Evolutionary conservation across 1,140 invertebrate species (phyloP).

Genomic region (Mamestra configurata): DNA sequence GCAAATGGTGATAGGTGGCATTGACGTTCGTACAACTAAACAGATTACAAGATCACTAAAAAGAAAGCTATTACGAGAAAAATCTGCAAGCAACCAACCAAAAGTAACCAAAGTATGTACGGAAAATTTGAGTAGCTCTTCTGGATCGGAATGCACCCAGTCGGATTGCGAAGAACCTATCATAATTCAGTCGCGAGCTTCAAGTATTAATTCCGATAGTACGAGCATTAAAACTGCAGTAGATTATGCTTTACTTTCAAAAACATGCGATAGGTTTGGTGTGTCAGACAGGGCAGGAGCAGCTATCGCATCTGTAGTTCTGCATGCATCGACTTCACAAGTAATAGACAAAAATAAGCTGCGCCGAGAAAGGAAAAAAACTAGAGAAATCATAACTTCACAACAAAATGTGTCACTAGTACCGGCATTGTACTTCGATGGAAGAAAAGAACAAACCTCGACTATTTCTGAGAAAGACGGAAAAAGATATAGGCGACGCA

Average conservation of each 20-base stretch:
- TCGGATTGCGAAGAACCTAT: conserved; percentile 46
- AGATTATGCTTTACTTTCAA: conserved; percentile 45
- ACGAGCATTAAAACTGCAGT: neutral
- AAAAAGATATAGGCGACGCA: conserved; percentile 50
- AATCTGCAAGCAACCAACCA: conserved; percentile 19
- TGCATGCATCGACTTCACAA: conserved; percentile 43
- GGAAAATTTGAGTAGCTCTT: conserved; percentile 3
- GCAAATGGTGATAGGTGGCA: conserved; percentile 1
- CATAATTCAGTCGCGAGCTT: conserved; percentile 36
- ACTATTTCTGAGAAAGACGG: conserved; percentile 59
- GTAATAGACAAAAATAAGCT: conserved; percentile 67
- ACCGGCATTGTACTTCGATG: conserved; percentile 58
- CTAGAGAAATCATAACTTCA: conserved; percentile 48
- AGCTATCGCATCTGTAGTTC: conserved; percentile 59
- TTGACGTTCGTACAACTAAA: conserved; percentile 5
- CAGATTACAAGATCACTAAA: neutral
- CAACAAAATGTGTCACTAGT: conserved; percentile 51
- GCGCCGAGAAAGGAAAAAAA: conserved; percentile 59
- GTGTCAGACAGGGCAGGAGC: conserved; percentile 68
- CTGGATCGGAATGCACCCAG: conserved; percentile 12
- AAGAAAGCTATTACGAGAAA: conserved; percentile 21
- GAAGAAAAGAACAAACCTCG: conserved; percentile 67
- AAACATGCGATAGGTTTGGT: conserved; percentile 65
- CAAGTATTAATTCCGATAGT: neutral
- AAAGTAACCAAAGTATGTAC: conserved; percentile 9